Percentiles rank a stretch among this genome's conserved stretches.
These are phyloP conservation scores for Dendrolimus punctatus DNA, from an alignment of 1,140 invertebrate genomes.

Conservation along the genomic window DNA sequence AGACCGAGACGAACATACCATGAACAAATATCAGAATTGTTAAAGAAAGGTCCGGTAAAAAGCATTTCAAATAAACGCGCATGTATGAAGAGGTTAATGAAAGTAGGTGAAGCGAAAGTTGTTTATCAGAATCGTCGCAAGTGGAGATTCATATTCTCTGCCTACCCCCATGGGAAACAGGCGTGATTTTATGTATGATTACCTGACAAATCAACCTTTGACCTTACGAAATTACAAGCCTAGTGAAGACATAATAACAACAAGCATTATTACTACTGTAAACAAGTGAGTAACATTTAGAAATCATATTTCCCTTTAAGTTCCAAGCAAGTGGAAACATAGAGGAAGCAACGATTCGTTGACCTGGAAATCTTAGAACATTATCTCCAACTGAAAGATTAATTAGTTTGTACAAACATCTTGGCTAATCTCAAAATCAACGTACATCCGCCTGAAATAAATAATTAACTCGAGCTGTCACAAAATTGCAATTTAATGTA, in stretches of 20 bases:
- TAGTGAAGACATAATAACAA: background rate
- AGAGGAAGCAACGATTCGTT: conserved; percentile 22
- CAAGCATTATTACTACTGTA: background rate
- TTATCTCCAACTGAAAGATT: conserved; percentile 43
- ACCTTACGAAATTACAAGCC: background rate
- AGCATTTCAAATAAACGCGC: too few species aligned
- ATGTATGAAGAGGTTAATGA: too few species aligned
- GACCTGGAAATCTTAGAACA: conserved; percentile 40
- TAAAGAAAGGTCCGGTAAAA: too few species aligned
- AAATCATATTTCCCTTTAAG: conserved; percentile 9
- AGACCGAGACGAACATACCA: too few species aligned
- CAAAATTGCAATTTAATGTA: too few species aligned
- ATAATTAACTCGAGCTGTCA: conserved; percentile 40
- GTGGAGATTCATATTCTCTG: too few species aligned
- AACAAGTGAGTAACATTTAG: conserved; percentile 8
- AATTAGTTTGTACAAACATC: conserved; percentile 56
- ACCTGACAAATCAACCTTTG: too few species aligned
- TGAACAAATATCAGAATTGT: too few species aligned
- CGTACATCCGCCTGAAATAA: conserved; percentile 52
- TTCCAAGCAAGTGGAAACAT: conserved; percentile 22
- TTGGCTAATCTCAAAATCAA: conserved; percentile 55
- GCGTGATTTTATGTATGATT: too few species aligned
- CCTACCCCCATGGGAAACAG: too few species aligned
- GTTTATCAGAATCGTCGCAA: too few species aligned
- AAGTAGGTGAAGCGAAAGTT: too few species aligned